These are phyloP conservation scores for Alectura lathami DNA, from an alignment of 2,113 vertebrate species.

Conservation along the genomic window DNA sequence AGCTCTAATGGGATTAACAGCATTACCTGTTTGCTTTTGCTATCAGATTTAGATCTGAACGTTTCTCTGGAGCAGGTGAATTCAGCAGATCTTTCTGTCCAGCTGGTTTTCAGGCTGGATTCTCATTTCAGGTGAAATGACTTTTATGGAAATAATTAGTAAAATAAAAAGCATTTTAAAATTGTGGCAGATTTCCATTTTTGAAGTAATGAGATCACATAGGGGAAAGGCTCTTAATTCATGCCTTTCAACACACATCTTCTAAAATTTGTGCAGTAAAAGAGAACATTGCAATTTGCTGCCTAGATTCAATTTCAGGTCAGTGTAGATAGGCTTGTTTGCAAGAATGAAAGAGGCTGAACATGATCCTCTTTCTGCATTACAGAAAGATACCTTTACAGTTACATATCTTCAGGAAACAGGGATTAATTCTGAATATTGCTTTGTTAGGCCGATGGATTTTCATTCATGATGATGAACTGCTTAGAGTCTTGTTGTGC, in stretches of 20 bases:
- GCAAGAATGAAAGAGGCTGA: neutral
- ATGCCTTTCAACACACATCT: neutral
- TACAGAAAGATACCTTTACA: slow-evolving; percentile 2
- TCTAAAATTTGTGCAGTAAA: neutral
- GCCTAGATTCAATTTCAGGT: neutral
- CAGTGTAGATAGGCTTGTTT: neutral
- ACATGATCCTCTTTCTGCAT: neutral
- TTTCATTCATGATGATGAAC: slow-evolving; percentile 13
- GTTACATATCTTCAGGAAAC: neutral
- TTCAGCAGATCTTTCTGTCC: neutral
- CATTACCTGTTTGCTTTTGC: neutral
- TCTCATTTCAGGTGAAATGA: neutral
- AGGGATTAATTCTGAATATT: neutral
- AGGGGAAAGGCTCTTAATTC: neutral
- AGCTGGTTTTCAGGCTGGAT: neutral
- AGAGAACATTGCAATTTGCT: neutral
- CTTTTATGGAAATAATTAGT: neutral
- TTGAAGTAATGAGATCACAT: neutral
- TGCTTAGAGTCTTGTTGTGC: neutral
- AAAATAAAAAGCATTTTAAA: neutral
- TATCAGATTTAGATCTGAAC: neutral
- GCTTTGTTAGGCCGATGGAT: slow-evolving; percentile 4
- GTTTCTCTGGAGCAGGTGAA: neutral
- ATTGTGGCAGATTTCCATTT: neutral
- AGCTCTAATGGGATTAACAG: neutral